Conservation (phyloP, 2,113 vertebrate genomes). For the Pangasianodon hypophthalmus region DNA sequence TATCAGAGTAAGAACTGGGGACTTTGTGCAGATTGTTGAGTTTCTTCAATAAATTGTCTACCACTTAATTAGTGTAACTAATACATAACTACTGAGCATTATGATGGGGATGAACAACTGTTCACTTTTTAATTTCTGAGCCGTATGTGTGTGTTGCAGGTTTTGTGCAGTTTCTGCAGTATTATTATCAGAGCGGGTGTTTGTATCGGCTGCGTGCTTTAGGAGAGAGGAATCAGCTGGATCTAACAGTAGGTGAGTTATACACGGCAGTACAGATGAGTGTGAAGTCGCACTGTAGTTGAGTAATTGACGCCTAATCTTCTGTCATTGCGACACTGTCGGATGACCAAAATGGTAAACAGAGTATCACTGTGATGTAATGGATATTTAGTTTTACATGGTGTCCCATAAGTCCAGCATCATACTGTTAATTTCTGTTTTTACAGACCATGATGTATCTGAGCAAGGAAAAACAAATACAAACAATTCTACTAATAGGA, state of each 20-base stretch:
- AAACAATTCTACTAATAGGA: not conserved
- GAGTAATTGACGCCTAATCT: conserved; percentile 37
- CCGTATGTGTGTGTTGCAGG: conserved; percentile 69
- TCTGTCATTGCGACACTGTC: not conserved
- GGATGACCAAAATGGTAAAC: not conserved
- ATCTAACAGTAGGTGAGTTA: conserved; percentile 92
- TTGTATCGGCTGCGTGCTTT: conserved; percentile 91
- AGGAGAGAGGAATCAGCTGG: conserved; percentile 93
- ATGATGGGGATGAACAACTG: too few species aligned
- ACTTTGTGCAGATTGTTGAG: not conserved
- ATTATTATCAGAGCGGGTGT: conserved; percentile 97
- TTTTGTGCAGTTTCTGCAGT: conserved; percentile 96
- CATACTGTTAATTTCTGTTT: not conserved
- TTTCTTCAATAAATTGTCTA: not conserved
- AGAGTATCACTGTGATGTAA: not conserved
- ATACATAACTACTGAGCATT: not conserved
- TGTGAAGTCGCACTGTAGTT: not conserved
- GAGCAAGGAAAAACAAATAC: not conserved
- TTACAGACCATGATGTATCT: not conserved
- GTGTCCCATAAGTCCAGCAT: not conserved
- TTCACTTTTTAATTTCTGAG: not conserved
- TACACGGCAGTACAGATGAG: not conserved
- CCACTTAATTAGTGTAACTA: not conserved
- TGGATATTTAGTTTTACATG: not conserved
- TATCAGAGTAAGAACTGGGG: conserved; percentile 89